Base-by-base conservation (phyloP, 2,113 vertebrate genomes). In the Origma solitaria region DNA sequence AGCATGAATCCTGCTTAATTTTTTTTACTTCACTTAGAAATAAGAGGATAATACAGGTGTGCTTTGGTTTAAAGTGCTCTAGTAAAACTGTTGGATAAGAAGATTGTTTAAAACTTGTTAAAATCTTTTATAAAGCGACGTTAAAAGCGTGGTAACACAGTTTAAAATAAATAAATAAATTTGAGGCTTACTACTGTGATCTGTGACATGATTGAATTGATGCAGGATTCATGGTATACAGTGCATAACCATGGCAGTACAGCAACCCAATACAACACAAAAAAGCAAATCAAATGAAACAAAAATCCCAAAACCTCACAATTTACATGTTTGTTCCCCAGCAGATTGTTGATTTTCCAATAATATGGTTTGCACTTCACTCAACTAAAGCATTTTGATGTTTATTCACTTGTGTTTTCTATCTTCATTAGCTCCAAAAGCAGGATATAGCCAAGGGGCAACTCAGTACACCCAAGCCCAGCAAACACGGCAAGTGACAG, bases 391-490 rank as follows among this genome's bases (percentile, higher is more conserved):
- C 68, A 30, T 77, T 62, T 22, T 79, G 35, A 22, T 92, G 14
- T 89, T 65, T 62, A 13, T 69, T 5, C 27, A 6, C 15, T 92
- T 95, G 11, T 86, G 22, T 82, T 78, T 96, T 88, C 58, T 92
- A 5, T 97, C 66, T 30, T 92, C 40, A 71, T 96, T 96, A 99
- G 99, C 99, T 77, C 98, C 99, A 0, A 99, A 99, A 98, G 98
- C 98, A 37, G 99, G 98, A 72, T 99, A 99, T 91, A 99, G 98
- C 92, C 99, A 99, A 97, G 99, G 98, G 44, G 98, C 99, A 75
- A 99, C 99, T 68, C 98, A 99, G 7, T 99, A 99, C 96, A 99
- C 99, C 9, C 99, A 99, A 98, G 98, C 98, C 84, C 99, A 99
- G 97, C 99, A 99, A 96, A 98, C 98, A 64, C 98, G 99, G 9